phyloP scores from a whole-genome alignment of 2,888 invertebrate species.

The Drosophila ustulata region DNA sequence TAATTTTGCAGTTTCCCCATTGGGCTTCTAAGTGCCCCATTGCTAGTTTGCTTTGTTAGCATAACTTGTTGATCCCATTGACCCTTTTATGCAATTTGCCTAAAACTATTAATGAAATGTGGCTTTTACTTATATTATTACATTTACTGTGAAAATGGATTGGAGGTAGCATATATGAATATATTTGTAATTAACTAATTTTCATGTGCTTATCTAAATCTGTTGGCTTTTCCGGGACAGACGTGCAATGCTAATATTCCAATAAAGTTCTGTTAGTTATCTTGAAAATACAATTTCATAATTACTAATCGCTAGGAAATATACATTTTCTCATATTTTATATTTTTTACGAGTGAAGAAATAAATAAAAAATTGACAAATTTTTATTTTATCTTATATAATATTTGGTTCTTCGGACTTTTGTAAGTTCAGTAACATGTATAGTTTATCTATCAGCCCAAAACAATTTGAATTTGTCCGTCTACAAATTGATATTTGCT shows the following conservation, averaged over 20 bases:
- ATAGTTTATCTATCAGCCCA: too few relatives aligned
- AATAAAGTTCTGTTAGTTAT: neutral
- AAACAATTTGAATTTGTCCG: neutral
- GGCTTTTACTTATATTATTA: constrained; percentile 43
- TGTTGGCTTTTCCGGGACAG: constrained; percentile 13
- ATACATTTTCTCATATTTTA: too few relatives aligned
- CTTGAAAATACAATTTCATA: neutral
- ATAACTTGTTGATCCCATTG: constrained; percentile 21
- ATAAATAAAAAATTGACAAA: too few relatives aligned
- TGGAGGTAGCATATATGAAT: constrained; percentile 3
- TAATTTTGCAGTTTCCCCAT: constrained; percentile 20
- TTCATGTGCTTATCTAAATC: constrained; percentile 28
- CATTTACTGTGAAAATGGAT: constrained; percentile 16
- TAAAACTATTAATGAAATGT: constrained; percentile 31
- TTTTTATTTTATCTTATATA: too few relatives aligned
- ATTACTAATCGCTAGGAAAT: neutral
- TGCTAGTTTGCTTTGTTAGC: constrained; percentile 24
- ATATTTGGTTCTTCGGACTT: too few relatives aligned
- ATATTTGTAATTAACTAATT: constrained; percentile 12
- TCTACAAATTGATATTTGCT: constrained; percentile 11
- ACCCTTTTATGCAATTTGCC: constrained; percentile 13
- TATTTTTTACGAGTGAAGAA: too few relatives aligned
- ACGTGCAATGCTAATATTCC: neutral
- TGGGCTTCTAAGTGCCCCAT: constrained; percentile 38
- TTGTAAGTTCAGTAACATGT: too few relatives aligned